phyloP scores from a whole-genome alignment of 2,797 vertebrate species.

The Phrynocephalus vlangalii region DNA sequence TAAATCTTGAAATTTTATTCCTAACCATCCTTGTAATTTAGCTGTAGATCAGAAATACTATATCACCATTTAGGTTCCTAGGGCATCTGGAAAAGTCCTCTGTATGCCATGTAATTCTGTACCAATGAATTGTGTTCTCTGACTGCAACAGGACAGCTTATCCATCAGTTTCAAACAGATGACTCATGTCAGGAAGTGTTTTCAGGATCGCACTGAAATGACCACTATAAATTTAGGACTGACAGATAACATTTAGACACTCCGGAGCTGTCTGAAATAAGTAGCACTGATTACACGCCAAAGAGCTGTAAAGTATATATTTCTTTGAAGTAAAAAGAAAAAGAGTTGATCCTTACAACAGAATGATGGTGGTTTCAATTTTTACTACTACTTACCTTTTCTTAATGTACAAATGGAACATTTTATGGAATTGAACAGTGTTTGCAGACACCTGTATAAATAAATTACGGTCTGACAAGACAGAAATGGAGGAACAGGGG shows the following conservation, averaged over 20 bases:
- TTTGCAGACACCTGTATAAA: no score
- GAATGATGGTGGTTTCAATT: not conserved
- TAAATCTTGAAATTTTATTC: conserved; percentile 28
- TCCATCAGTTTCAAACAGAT: conserved; percentile 9
- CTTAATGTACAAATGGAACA: not conserved
- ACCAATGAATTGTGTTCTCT: not conserved
- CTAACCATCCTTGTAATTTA: not conserved
- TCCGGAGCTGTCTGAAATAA: not conserved
- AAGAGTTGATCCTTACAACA: not conserved
- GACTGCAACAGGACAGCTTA: conserved; percentile 1
- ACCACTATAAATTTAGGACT: not conserved
- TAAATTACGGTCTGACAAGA: not conserved
- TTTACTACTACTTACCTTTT: not conserved
- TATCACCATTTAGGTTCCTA: not conserved
- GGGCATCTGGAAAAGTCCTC: not conserved
- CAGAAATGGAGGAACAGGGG: not conserved
- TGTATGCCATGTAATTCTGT: not conserved
- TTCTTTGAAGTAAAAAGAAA: not conserved
- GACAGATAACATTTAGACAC: not conserved
- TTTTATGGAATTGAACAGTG: not conserved
- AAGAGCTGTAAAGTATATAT: not conserved
- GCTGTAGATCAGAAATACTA: conserved; percentile 13
- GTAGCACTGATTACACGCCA: not conserved
- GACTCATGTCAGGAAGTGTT: not conserved
- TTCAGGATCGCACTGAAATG: conserved; percentile 9